These are phyloP conservation scores for Ormia ochracea DNA, from an alignment of 2,888 invertebrate species.

Conservation along the genomic window DNA sequence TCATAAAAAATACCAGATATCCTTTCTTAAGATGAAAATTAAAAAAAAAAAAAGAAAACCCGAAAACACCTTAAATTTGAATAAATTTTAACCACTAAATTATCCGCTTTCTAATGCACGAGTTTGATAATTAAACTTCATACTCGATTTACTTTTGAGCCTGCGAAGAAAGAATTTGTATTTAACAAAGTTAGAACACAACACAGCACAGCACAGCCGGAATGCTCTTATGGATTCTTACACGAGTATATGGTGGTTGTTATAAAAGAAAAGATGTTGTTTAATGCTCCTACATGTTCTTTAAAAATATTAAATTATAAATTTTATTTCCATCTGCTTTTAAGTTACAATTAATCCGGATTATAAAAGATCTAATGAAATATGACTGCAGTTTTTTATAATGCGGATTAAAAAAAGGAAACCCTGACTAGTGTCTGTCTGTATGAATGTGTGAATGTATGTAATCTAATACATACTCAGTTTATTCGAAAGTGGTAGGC, in stretches of 20 bases:
- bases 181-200: not conserved
- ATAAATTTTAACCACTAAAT: too few species aligned
- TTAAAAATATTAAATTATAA: not conserved
- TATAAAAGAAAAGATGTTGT: not conserved
- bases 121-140: too few species aligned
- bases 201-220: too few species aligned
- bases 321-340: conserved; percentile 11
- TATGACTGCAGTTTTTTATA: conserved; percentile 35
- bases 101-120: too few species aligned
- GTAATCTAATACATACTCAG: not conserved
- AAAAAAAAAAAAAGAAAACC: too few species aligned
- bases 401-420: conserved; percentile 29
- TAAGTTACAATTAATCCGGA: conserved; percentile 36
- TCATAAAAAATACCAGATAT: too few species aligned
- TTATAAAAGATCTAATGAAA: conserved; percentile 37
- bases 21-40: too few species aligned
- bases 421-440: not conserved
- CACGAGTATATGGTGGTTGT: conserved; percentile 7
- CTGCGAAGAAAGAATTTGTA: not conserved
- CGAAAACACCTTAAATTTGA: too few species aligned
- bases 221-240: not conserved
- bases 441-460: not conserved
- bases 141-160: too few species aligned
- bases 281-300: not conserved
- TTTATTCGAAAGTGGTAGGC: not conserved